Percentiles rank a stretch among this genome's conserved stretches.
phyloP scores from a whole-genome alignment of 2,113 vertebrate species.

The Nymphicus hollandicus region DNA sequence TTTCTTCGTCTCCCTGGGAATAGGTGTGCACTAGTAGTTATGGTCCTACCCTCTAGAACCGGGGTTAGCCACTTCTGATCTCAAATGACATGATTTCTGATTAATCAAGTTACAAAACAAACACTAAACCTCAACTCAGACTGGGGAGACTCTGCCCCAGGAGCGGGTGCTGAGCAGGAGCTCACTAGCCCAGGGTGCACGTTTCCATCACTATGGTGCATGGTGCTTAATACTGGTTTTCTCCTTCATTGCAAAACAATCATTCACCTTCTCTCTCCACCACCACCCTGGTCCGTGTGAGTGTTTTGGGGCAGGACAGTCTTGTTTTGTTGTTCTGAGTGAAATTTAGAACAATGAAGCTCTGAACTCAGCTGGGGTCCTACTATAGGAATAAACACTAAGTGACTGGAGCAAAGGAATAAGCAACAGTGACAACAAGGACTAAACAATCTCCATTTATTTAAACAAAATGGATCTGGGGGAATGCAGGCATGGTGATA shows the following conservation, averaged over 20 bases:
- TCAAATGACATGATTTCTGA: neutral
- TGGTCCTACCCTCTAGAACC: neutral
- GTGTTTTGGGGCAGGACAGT: neutral
- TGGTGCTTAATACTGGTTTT: neutral
- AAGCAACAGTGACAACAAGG: constrained; percentile 24
- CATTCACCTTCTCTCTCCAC: neutral
- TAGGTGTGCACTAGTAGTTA: neutral
- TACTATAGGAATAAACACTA: neutral
- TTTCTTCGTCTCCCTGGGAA: neutral
- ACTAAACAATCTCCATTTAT: constrained; percentile 38
- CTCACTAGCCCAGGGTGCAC: neutral
- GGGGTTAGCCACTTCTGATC: neutral
- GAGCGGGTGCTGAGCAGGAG: neutral
- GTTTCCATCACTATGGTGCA: neutral
- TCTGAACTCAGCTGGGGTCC: constrained; percentile 15
- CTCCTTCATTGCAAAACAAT: neutral
- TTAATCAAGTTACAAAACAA: neutral
- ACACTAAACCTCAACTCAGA: neutral
- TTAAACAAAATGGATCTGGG: constrained; percentile 28
- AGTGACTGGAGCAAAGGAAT: constrained; percentile 5
- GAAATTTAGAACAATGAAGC: neutral
- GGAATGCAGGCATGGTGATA: neutral
- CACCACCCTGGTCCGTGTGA: neutral
- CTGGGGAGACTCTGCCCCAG: neutral
- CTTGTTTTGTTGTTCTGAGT: neutral